Conservation (phyloP, 37 sponge, comb jelly and placozoan species). For the Haliclona indistincta region DNA sequence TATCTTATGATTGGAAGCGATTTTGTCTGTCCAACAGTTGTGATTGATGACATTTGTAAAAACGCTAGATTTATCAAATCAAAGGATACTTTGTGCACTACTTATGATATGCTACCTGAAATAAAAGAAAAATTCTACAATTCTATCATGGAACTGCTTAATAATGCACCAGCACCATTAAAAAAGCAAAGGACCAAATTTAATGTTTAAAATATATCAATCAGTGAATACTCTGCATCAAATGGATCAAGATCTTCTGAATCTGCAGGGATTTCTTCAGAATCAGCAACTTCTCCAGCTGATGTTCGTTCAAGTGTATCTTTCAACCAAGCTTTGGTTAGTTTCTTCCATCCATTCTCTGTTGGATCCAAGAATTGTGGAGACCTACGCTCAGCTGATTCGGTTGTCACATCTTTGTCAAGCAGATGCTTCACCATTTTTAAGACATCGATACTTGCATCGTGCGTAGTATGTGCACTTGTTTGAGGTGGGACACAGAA, state of each 20-base stretch:
- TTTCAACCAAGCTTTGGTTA: background rate
- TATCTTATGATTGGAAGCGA: background rate
- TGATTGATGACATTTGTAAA: too few species aligned
- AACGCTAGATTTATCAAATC: background rate
- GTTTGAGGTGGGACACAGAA: constrained; percentile 7
- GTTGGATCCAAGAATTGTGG: constrained; percentile 4
- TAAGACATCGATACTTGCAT: background rate
- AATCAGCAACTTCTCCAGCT: too few species aligned
- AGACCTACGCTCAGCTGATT: background rate
- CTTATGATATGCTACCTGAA: background rate
- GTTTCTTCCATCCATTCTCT: background rate
- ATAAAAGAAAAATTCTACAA: constrained; percentile 5
- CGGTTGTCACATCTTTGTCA: background rate
- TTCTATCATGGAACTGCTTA: background rate
- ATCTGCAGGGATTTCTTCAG: too few species aligned
- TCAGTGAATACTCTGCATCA: too few species aligned
- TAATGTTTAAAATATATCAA: too few species aligned
- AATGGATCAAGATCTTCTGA: too few species aligned
- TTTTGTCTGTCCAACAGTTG: too few species aligned
- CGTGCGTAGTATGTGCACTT: background rate
- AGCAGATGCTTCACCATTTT: background rate
- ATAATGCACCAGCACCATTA: background rate
- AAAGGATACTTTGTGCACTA: background rate
- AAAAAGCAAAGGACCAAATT: background rate
- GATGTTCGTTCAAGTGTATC: too few species aligned